Percentiles rank a stretch among this genome's conserved stretches.
Evolutionary conservation across 2,797 vertebrate genomes (phyloP).

Genomic region (Sebastes cheni): DNA sequence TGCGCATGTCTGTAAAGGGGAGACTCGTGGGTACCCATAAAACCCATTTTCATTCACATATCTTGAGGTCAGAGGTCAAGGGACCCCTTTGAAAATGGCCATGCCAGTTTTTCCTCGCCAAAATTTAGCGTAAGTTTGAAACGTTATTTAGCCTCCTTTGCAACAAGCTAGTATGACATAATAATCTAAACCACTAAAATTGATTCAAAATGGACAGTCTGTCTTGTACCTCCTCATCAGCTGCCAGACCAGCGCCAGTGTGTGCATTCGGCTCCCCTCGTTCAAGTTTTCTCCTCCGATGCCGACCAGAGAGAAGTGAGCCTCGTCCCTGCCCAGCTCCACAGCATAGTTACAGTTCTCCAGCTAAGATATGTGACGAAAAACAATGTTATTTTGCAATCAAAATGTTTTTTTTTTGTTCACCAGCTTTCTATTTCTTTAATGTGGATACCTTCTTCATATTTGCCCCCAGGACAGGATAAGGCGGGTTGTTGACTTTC

Average conservation of each 20-base stretch:
- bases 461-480: constrained; percentile 87
- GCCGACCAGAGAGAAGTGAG: constrained; percentile 95
- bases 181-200: neutral
- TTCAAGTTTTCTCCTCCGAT: constrained; percentile 94
- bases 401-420: neutral
- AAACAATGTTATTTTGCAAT: constrained; percentile 14
- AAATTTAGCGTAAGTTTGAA: too few species aligned
- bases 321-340: constrained; percentile 87
- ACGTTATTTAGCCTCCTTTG: too few species aligned
- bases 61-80: too few species aligned
- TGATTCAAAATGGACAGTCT: neutral
- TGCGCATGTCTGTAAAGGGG: too few species aligned
- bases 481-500: constrained; percentile 91
- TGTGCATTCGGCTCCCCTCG: constrained; percentile 89
- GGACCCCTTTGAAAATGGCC: too few species aligned
- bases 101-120: too few species aligned
- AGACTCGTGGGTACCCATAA: too few species aligned
- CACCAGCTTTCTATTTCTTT: neutral
- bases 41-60: too few species aligned
- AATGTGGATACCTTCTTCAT: constrained; percentile 91
- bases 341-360: constrained; percentile 99
- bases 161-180: too few species aligned
- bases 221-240: constrained; percentile 92
- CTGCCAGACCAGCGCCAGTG: constrained; percentile 94
- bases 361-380: constrained; percentile 78